These are phyloP conservation scores for Cynopterus sphinx DNA, from an alignment of 2,797 vertebrate genomes.

Conservation along the genomic window DNA sequence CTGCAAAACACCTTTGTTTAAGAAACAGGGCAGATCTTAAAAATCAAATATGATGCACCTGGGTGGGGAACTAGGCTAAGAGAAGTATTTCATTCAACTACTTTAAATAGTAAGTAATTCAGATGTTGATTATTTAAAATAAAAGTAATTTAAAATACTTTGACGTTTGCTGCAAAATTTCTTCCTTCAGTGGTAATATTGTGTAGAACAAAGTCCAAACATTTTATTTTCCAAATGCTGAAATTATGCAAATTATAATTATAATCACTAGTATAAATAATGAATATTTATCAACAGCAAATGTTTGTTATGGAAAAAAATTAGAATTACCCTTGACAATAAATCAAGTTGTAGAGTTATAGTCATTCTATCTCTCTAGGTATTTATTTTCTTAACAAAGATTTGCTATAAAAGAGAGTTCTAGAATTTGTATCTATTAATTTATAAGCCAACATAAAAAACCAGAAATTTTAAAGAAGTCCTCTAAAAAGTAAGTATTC, in stretches of 20 bases:
- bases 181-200: not conserved
- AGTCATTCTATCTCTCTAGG: not conserved
- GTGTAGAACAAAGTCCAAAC: not conserved
- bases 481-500: not conserved
- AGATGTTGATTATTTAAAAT: slow-evolving; percentile 6
- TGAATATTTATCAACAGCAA: not conserved
- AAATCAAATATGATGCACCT: not conserved
- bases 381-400: not conserved
- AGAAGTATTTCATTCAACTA: not conserved
- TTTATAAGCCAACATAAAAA: not conserved
- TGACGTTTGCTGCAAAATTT: not conserved
- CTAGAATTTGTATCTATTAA: not conserved
- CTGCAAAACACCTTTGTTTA: not conserved
- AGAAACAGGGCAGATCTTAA: not conserved
- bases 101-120: not conserved
- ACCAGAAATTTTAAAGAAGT: not conserved
- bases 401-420: not conserved
- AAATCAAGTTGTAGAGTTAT: not conserved
- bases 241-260: not conserved
- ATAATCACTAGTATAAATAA: not conserved
- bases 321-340: not conserved
- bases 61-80: not conserved
- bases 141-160: slow-evolving; percentile 16
- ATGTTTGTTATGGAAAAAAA: not conserved
- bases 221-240: not conserved